phyloP scores from a whole-genome alignment of 2,113 vertebrate species.

The Ochotona curzoniae region DNA sequence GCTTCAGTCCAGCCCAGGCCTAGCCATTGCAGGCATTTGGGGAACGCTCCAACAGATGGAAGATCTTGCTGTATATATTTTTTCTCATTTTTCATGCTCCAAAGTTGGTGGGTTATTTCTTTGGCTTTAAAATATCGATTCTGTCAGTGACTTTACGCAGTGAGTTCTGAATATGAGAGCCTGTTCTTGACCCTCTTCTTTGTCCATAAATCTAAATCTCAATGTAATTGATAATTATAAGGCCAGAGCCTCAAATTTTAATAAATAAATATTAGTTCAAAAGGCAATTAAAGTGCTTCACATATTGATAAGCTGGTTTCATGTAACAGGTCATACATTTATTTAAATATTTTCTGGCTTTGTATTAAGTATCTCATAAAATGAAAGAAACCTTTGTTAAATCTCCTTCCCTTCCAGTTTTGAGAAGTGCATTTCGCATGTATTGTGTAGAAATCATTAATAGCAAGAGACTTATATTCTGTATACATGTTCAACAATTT shows the following conservation, averaged over 20 bases:
- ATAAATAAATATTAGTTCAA: conserved; percentile 38
- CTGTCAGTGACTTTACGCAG: not conserved
- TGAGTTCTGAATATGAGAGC: conserved; percentile 33
- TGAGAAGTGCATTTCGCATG: conserved; percentile 20
- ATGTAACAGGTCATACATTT: conserved; percentile 27
- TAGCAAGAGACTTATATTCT: not conserved
- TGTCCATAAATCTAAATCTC: not conserved
- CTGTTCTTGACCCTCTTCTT: not conserved
- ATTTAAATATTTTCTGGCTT: conserved; percentile 38
- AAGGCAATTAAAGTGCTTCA: not conserved
- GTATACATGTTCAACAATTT: conserved; percentile 26
- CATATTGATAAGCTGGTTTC: not conserved
- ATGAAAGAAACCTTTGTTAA: not conserved
- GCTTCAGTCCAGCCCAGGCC: too few relatives aligned
- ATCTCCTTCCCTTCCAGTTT: not conserved
- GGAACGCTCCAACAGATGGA: too few relatives aligned
- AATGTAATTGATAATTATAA: conserved; percentile 26
- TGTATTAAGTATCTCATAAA: conserved; percentile 31
- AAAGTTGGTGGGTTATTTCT: not conserved
- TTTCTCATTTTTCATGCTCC: not conserved
- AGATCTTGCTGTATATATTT: too few relatives aligned
- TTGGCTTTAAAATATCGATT: conserved; percentile 11
- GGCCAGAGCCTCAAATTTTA: not conserved
- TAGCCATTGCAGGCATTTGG: too few relatives aligned
- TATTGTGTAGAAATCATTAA: conserved; percentile 33